Percentiles rank a stretch among this genome's conserved stretches.
Conservation (phyloP, 1,140 invertebrate genomes). For the Scaptomyza graminum region DNA sequence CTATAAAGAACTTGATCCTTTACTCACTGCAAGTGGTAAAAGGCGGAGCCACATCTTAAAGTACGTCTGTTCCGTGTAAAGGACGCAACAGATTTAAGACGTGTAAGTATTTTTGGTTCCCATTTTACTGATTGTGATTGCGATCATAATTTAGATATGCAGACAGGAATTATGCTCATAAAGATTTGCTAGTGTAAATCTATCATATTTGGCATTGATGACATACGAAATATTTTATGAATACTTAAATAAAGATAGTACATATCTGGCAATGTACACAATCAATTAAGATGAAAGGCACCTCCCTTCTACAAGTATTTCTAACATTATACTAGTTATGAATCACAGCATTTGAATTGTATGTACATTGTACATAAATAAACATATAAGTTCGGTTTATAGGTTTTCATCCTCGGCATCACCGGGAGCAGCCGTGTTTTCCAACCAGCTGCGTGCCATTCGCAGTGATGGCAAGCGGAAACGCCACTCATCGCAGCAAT, state of each 20-base stretch:
- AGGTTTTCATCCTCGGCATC: conserved; percentile 34
- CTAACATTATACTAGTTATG: neutral
- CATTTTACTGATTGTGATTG: conserved; percentile 26
- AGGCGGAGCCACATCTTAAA: conserved; percentile 10
- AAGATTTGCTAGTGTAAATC: conserved; percentile 33
- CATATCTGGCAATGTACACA: neutral
- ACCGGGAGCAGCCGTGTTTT: neutral
- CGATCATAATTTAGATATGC: conserved; percentile 20
- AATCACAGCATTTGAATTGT: neutral
- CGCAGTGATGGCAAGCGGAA: conserved; percentile 67
- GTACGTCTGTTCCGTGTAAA: conserved; percentile 17
- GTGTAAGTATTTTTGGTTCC: conserved; percentile 1
- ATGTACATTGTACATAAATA: neutral
- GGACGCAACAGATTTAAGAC: conserved; percentile 15
- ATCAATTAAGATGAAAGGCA: neutral
- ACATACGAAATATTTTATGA: conserved; percentile 22
- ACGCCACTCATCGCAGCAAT: conserved; percentile 76
- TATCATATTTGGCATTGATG: conserved; percentile 43
- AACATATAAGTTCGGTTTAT: conserved; percentile 5
- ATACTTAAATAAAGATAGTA: conserved; percentile 24
- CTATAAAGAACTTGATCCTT: neutral
- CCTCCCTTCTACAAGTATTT: neutral
- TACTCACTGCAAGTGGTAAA: conserved; percentile 9
- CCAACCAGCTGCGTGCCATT: conserved; percentile 54
- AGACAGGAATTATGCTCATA: conserved; percentile 26